Percentiles rank a stretch among this genome's conserved stretches.
phyloP scores from a whole-genome alignment of 2,888 invertebrate species.

The Tanypteryx hageni region DNA sequence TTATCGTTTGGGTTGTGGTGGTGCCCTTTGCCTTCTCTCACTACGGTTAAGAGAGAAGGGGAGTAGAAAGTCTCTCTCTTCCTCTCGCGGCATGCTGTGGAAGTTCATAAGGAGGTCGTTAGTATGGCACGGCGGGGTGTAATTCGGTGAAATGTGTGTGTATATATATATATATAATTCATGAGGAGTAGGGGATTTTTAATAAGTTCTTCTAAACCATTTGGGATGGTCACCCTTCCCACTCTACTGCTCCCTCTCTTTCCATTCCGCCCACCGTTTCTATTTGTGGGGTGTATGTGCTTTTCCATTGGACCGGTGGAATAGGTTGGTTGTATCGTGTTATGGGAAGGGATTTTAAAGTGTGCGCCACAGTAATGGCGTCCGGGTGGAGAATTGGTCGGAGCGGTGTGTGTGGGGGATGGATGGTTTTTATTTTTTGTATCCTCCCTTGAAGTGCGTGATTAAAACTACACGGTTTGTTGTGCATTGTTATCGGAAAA shows the following conservation, averaged over 20 bases:
- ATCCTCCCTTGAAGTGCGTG: constrained; percentile 14
- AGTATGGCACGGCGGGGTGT: neutral
- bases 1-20: constrained; percentile 37
- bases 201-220: too few species aligned
- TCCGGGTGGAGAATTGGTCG: constrained; percentile 15
- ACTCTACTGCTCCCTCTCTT: neutral
- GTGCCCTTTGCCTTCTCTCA: neutral
- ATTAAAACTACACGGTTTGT: constrained; percentile 18
- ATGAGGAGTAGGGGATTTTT: too few species aligned
- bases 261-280: neutral
- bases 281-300: neutral
- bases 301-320: neutral
- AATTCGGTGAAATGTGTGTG: neutral
- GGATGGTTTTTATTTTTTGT: neutral
- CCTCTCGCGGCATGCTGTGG: neutral
- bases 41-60: too few species aligned
- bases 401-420: neutral
- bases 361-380: neutral
- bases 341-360: neutral
- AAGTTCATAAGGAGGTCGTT: constrained; percentile 38
- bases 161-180: too few species aligned
- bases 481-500: neutral
- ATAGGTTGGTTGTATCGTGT: neutral
- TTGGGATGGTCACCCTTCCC: neutral
- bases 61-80: too few species aligned